Evolutionary conservation across 37 sponge, comb jelly and placozoan genomes (phyloP), one percentile per base, ranked within the genome.

Genomic region (Aphrocallistes beatrix): DNA sequence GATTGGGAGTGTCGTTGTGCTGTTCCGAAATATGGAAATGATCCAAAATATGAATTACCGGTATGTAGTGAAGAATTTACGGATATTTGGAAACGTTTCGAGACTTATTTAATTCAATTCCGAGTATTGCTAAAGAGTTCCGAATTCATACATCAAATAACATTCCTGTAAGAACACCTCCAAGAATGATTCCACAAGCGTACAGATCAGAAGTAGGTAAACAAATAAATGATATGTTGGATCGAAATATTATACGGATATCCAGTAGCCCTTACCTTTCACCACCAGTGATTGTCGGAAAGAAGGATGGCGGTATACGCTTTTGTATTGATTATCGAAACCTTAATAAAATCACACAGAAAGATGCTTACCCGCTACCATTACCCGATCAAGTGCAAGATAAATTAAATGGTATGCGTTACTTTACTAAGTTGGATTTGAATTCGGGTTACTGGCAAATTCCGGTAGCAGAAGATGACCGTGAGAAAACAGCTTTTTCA

Each of bases 401-500:
- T 51, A 23, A 8, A 8, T 50, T 85, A 13, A 23, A 48, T 23
- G 8, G 51, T 25, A 28, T 36, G 28, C 28, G 36, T 0, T 37
- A 50, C 3, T 85, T 50, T 23, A 36, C 38, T 13, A 85, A 37
- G 1, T 36, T 51, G 38, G 85, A 85, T 50, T 37, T 82, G 37
- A 37, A 82, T 37, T 38, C 39, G 8, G 37, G 83, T 37, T 82
- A 37, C 39, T 38, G 85, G 85, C 85, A 85, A 36, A 13, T 50
- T 23, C 37, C 85, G 23, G 9, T 85, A 9, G 19, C 1, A 6
- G 37, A 48, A 50, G 1, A 40, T 28, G 36, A 85, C 37, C 39
- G 50, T 9, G 9, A 38, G 38, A 85, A 85, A 85, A 85, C 69
- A 34, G 85, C 85, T 23, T 85, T 85, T 34, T 85, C 37, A 23